Evolutionary conservation across 2,888 invertebrate genomes (phyloP), one percentile per base, ranked within the genome.

Genomic region (Caenorhabditis sp.): DNA sequence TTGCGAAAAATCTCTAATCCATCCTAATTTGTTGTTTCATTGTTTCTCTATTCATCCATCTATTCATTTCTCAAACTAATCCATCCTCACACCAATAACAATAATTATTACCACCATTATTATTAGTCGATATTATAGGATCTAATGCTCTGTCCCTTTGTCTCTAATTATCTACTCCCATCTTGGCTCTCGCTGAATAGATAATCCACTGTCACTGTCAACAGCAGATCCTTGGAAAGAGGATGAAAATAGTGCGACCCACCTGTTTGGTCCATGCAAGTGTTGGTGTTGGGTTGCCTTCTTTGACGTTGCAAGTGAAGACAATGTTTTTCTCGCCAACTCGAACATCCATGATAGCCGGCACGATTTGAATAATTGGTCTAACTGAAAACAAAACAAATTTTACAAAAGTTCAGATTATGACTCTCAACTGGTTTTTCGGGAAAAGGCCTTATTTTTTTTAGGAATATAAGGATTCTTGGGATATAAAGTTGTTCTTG

Each of bases 221-320:
- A 57, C 17, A 19, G 37, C n/a, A n/a, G n/a, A n/a, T n/a, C n/a
- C n/a, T n/a, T n/a, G n/a, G n/a, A n/a, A n/a, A n/a, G n/a, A n/a
- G n/a, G n/a, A n/a, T n/a, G 62, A 62, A 54, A 63, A 60, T 17
- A 6, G 43, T 21, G 51, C n/a, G 21, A 19, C 21, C 21, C 24
- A 62, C 77, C 77, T 76, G 70, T 75, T 72, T 69, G 61, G 51
- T 74, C 76, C 84, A 84, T 23, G 69, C 62, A 14, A 84, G 66
- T 23, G 62, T 66, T 26, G 84, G 84, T 23, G 69, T 70, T 27
- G 84, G 84, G 54, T 83, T 83, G 66, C 83, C 84, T 26, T 75
- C 69, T 24, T 77, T 78, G n/a, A 74, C 82, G 37, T 70, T 58
- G 75, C 84, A 84, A 23, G 73, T 64, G 53, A 83, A 59, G 36